phyloP scores from a whole-genome alignment of 2,888 invertebrate species.

The Fragum fragum region DNA sequence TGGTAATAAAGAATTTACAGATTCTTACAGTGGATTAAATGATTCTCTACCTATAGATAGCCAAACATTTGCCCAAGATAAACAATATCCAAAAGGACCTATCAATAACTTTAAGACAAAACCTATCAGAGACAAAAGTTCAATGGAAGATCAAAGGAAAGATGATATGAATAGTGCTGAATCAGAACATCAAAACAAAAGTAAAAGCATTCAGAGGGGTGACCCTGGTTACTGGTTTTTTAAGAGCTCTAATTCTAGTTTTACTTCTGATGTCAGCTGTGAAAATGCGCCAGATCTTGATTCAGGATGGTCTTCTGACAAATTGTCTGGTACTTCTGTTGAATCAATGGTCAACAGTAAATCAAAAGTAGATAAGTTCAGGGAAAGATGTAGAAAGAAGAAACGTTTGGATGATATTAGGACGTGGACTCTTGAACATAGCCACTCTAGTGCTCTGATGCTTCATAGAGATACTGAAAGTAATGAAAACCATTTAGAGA shows the following conservation, averaged over 20 bases:
- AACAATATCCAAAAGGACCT: no score
- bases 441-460: background rate
- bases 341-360: background rate
- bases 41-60: no score
- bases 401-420: constrained; percentile 46
- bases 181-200: background rate
- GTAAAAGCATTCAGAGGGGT: background rate
- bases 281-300: background rate
- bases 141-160: no score
- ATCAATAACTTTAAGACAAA: no score
- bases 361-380: background rate
- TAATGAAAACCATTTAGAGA: background rate
- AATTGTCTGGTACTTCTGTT: background rate
- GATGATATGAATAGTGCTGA: background rate
- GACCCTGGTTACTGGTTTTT: constrained; percentile 31
- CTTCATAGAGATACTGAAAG: background rate
- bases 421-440: constrained; percentile 19
- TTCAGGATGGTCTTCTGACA: background rate
- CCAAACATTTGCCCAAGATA: no score
- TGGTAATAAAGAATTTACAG: background rate
- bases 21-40: no score
- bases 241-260: constrained; percentile 4
- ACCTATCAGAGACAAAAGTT: no score
- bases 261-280: constrained; percentile 10
- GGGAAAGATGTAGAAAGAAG: constrained; percentile 45